A percentile compares a stretch with the other conserved stretches of the same genome.
These are phyloP conservation scores for Trichopria drosophilae DNA, from an alignment of 2,888 invertebrate species.

Conservation along the genomic window DNA sequence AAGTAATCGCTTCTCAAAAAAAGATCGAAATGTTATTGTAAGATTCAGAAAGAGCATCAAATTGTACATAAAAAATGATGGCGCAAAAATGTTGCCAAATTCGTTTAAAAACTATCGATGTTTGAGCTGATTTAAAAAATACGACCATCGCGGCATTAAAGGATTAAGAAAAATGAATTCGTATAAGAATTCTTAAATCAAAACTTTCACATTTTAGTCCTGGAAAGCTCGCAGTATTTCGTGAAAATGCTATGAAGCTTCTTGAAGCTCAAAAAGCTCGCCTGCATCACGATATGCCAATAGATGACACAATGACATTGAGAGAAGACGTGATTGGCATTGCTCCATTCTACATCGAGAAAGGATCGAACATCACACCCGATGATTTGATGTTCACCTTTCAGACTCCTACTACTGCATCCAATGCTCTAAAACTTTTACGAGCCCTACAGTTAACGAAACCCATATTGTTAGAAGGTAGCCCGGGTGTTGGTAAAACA, in stretches of 20 bases:
- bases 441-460: conserved; percentile 88
- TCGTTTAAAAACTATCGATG: too few relatives aligned
- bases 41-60: too few relatives aligned
- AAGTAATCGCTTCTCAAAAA: too few relatives aligned
- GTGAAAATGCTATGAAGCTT: conserved; percentile 62
- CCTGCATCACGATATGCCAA: too few relatives aligned
- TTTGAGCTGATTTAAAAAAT: too few relatives aligned
- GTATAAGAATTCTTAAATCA: not conserved
- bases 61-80: too few relatives aligned
- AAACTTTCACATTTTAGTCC: conserved; percentile 44
- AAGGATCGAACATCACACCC: conserved; percentile 54
- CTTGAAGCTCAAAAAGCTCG: conserved; percentile 65
- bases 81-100: too few relatives aligned
- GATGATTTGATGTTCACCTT: conserved; percentile 66
- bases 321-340: conserved; percentile 68
- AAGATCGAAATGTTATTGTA: too few relatives aligned
- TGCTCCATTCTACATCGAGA: conserved; percentile 73
- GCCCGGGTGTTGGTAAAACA: conserved; percentile 98
- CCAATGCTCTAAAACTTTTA: conserved; percentile 82
- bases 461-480: conserved; percentile 93
- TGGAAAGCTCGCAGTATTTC: conserved; percentile 53
- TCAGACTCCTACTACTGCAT: conserved; percentile 75
- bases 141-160: too few relatives aligned
- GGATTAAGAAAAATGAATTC: conserved; percentile 1
- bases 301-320: conserved; percentile 45